Evolutionary conservation across 2,888 invertebrate species (phyloP).

Genomic region (Synergus itoensis): DNA sequence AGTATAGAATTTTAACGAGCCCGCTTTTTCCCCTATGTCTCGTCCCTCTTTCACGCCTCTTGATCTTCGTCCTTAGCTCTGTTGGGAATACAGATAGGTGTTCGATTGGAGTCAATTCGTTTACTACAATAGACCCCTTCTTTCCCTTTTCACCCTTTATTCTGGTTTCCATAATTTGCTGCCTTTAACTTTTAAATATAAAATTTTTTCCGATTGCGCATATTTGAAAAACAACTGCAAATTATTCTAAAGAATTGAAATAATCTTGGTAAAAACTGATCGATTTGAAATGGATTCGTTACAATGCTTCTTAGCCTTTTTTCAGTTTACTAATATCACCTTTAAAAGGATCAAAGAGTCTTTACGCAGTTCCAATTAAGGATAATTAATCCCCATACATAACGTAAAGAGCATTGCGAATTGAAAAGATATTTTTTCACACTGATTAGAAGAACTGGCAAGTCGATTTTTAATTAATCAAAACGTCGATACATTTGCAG

Average conservation of each 20-base stretch:
- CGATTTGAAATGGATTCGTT: too few species aligned
- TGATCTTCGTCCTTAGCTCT: conserved; percentile 2
- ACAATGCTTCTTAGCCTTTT: too few species aligned
- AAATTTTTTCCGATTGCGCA: background rate
- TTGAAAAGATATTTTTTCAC: background rate
- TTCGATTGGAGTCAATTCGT: conserved; percentile 19
- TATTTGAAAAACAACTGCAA: too few species aligned
- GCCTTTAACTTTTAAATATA: background rate
- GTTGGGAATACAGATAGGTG: background rate
- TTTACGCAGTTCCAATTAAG: background rate
- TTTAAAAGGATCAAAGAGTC: background rate
- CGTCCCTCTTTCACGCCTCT: conserved; percentile 24
- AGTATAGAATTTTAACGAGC: conserved; percentile 21
- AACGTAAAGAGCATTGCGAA: background rate
- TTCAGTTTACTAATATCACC: background rate
- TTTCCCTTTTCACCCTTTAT: background rate
- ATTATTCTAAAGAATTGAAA: too few species aligned
- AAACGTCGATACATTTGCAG: background rate
- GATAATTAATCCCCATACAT: background rate
- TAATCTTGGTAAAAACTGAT: too few species aligned
- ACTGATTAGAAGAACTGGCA: conserved; percentile 2
- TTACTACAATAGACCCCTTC: background rate
- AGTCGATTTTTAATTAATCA: conserved; percentile 21
- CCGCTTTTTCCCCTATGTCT: conserved; percentile 14
- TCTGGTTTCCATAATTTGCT: background rate